Base-by-base conservation (phyloP, 2,888 invertebrate species). In the Leptura quadrifasciata region DNA sequence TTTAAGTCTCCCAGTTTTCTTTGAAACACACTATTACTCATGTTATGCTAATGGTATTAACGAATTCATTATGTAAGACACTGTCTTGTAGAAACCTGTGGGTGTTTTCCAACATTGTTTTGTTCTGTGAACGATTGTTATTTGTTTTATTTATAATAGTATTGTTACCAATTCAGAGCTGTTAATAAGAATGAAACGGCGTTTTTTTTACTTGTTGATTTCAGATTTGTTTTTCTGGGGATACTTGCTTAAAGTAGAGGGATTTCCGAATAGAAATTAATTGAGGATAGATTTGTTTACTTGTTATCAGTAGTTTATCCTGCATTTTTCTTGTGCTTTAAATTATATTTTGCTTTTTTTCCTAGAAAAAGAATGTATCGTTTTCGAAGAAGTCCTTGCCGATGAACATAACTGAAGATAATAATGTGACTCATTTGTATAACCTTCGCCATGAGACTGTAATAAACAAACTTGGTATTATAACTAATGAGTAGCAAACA, bases 21-120 rank as follows among this genome's bases (percentile, higher is more conserved):
- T 18, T 18, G 63, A 63, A 58, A 35, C 31, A 24, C 35, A 15
- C 35, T 35, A 72, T 75, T 75, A 75, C 71, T 75, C 75, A 75
- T 35, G 60, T 60, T 71, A 75, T 75, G 75, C 67, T 71, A 75
- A 75, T 74, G 67, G 10, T 52, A 68, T 65, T 72, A 68, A 68
- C 57, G 57, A 69, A 58, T 58, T 54, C 69, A 47, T 69, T 69
- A 69, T 69, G 69, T 69, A 69, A 69, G 69, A 39, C 54, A 20
- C n/a, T 58, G 58, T 69, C 31, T 31, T 18, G 31, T 18, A 35
- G 63, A 27, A 63, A n/a, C 31, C 27, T 18, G 76, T 64, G 68
- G 76, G 76, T 68, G 76, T 54, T 74, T 72, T 72, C 68, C 68
- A 21, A 67, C 75, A 75, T 77, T 77, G 77, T 77, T 77, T 64